Conservation (phyloP, 2,113 vertebrate species). For the Atherinomorus stipes region DNA sequence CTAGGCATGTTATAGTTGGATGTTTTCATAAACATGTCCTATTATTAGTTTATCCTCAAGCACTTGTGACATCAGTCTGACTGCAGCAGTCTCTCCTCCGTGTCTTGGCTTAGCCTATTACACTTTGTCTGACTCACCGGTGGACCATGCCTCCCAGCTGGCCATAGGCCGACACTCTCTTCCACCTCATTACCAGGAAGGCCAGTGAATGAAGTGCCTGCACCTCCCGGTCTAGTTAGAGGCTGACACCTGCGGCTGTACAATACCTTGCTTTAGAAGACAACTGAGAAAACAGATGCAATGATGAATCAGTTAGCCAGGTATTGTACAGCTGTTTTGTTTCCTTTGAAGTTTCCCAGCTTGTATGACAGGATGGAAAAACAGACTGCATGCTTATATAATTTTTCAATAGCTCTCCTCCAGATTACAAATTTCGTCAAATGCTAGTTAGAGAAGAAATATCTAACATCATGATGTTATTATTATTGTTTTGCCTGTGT, state of each 20-base stretch:
- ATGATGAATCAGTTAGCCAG: slow-evolving; percentile 50
- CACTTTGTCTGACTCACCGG: slow-evolving; percentile 79
- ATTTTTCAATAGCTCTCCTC: slow-evolving; percentile 35
- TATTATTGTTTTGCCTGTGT: not conserved
- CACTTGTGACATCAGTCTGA: slow-evolving; percentile 77
- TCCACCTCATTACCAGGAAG: slow-evolving; percentile 77
- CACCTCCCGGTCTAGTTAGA: slow-evolving; percentile 70
- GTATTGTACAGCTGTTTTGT: slow-evolving; percentile 27
- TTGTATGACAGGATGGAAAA: slow-evolving; percentile 36
- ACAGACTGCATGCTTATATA: slow-evolving; percentile 33
- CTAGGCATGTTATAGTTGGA: slow-evolving; percentile 66
- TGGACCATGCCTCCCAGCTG: slow-evolving; percentile 72
- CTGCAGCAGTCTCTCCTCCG: slow-evolving; percentile 70
- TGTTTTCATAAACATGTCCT: slow-evolving; percentile 74
- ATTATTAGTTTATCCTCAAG: slow-evolving; percentile 79
- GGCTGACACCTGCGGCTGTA: slow-evolving; percentile 68
- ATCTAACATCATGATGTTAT: not conserved
- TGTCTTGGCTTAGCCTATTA: slow-evolving; percentile 73
- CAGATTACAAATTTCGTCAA: slow-evolving; percentile 38
- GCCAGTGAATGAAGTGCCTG: slow-evolving; percentile 67
- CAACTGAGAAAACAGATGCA: slow-evolving; percentile 51
- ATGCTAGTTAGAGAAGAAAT: slow-evolving; percentile 4
- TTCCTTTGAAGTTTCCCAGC: slow-evolving; percentile 30
- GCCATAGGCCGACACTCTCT: slow-evolving; percentile 70
- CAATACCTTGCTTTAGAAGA: slow-evolving; percentile 54